Evolutionary conservation across 2,797 vertebrate genomes (phyloP), one percentile per base, ranked within the genome.

Genomic region (Sebastes melanostomus): DNA sequence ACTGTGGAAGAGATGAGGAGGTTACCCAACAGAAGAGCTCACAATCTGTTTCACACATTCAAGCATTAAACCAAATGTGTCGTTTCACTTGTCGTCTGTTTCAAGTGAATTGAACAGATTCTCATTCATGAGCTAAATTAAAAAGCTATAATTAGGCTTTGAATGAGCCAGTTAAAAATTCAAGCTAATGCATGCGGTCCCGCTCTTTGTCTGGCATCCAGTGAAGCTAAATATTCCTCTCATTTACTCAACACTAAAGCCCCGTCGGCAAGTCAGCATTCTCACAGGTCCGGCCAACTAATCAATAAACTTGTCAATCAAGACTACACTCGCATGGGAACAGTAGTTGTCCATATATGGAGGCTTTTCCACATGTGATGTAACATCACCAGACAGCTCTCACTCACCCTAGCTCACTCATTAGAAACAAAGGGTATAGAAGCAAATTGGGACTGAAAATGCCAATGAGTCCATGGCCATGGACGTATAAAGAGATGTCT

Each of bases 231-330:
- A 72, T 30, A 52, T 55, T 54, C 32, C 20, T 72, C 29, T 78
- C 24, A 55, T 66, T 75, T 76, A 59, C 32, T 54, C 50, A 42
- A 66, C 24, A 55, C 16, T 38, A 10, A 69, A 84, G 14, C 25
- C 63, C 60, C 2, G 25, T 7, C 1, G 11, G 10, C 46, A 56
- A 65, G 22, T 52, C 22, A 10, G 22, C 8, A 29, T 29, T 66
- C 22, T 55, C 52, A 58, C 30, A 73, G 20, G 13, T 55, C 8
- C 29, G 27, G 58, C 20, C 18, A 54, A 72, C 52, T 63, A 66
- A 75, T 88, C 61, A 18, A 71, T 67, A 8, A 70, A 80, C 30
- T 27, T 27, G 46, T 78, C 84, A 80, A 22, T 75, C 58, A 80
- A 59, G 66, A 52, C 29, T n/a, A 3, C 29, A 13, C 16, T 12